Conservation (phyloP, 2,888 invertebrate genomes). For the Liopterus haemorrhoidalis region DNA sequence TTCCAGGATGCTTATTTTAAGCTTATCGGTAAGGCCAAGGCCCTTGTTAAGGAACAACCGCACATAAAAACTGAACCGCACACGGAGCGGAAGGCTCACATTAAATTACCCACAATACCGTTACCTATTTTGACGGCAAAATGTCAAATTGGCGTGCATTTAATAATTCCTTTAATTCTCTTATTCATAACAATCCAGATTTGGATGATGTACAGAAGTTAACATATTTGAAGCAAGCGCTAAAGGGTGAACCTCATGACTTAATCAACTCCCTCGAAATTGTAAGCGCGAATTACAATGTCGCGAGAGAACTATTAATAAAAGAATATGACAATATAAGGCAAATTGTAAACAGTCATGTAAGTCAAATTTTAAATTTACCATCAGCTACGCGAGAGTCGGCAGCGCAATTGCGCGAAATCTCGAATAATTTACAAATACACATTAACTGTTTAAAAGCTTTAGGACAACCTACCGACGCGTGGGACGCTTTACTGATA, state of each 20-base stretch:
- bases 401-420: slow-evolving; percentile 21
- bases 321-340: slow-evolving; percentile 28
- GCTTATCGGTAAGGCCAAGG: too few species aligned
- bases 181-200: slow-evolving; percentile 28
- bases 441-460: slow-evolving; percentile 27
- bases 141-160: slow-evolving; percentile 27
- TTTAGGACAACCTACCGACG: slow-evolving; percentile 30
- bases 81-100: too few species aligned
- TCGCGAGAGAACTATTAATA: slow-evolving; percentile 28
- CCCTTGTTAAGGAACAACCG: too few species aligned
- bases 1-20: too few species aligned
- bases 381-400: slow-evolving; percentile 21
- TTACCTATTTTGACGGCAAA: slow-evolving; percentile 29
- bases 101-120: slow-evolving; percentile 26
- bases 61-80: too few species aligned
- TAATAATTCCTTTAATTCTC: slow-evolving; percentile 27
- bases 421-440: slow-evolving; percentile 25
- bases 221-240: slow-evolving; percentile 27
- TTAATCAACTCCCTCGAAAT: slow-evolving; percentile 26
- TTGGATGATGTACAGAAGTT: slow-evolving; percentile 29
- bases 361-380: slow-evolving; percentile 26
- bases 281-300: slow-evolving; percentile 26
- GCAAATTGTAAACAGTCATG: slow-evolving; percentile 28
- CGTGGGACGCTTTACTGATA: slow-evolving; percentile 32
- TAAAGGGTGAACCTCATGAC: slow-evolving; percentile 28